These are phyloP conservation scores for Phaedon cochleariae DNA, from an alignment of 2,888 invertebrate genomes.

Conservation along the genomic window DNA sequence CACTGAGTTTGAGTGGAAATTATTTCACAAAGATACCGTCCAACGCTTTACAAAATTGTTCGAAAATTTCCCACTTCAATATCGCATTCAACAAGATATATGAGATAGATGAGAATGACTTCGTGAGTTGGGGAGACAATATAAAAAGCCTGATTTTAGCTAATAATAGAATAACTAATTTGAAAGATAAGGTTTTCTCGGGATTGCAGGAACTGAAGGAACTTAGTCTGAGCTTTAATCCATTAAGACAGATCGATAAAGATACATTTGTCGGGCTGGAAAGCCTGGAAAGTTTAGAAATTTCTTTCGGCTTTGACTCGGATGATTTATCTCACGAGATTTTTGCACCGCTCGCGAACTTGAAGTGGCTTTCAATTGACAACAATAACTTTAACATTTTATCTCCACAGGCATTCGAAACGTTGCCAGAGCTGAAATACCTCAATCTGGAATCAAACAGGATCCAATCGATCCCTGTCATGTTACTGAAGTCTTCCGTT, in stretches of 20 bases:
- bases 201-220: conserved; percentile 82
- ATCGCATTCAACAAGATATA: conserved; percentile 88
- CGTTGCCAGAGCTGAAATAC: conserved; percentile 77
- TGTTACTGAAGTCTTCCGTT: conserved; percentile 68
- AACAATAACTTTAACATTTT: conserved; percentile 85
- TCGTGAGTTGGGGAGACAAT: conserved; percentile 79
- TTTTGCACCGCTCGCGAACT: conserved; percentile 75
- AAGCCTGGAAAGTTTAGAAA: conserved; percentile 81
- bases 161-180: conserved; percentile 83
- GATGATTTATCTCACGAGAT: conserved; percentile 62
- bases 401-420: conserved; percentile 74
- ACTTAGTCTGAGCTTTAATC: conserved; percentile 91
- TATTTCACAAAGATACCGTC: conserved; percentile 78
- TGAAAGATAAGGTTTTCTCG: conserved; percentile 76
- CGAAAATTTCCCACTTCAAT: conserved; percentile 84
- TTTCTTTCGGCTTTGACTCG: conserved; percentile 64
- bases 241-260: conserved; percentile 81
- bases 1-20: conserved; percentile 83
- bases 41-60: conserved; percentile 74
- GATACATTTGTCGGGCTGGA: conserved; percentile 82
- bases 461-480: conserved; percentile 74
- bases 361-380: conserved; percentile 86
- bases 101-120: conserved; percentile 79
- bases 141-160: conserved; percentile 82
- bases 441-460: conserved; percentile 88